phyloP scores from a whole-genome alignment of 2,113 vertebrate species.

The Phaethornis superciliosus region DNA sequence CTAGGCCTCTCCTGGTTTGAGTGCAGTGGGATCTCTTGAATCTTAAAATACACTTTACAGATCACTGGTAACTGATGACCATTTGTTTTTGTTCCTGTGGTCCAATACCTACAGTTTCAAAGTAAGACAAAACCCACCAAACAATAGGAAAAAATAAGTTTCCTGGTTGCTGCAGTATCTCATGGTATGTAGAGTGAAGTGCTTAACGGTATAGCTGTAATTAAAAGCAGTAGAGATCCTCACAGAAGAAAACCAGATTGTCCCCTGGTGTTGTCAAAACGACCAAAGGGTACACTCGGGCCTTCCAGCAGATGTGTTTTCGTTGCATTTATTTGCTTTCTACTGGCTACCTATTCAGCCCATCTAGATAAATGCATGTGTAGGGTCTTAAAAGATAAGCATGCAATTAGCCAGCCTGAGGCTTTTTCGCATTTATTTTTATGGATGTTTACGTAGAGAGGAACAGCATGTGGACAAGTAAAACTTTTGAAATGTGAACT shows the following conservation, averaged over 20 bases:
- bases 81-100: neutral
- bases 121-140: neutral
- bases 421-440: neutral
- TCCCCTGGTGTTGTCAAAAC: neutral
- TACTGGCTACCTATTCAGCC: fast-evolving
- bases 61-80: neutral
- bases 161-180: neutral
- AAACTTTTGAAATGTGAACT: neutral
- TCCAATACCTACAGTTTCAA: neutral
- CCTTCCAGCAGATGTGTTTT: neutral
- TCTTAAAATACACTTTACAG: neutral
- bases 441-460: fast-evolving
- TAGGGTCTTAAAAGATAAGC: neutral
- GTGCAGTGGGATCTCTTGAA: neutral
- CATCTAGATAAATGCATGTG: fast-evolving
- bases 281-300: neutral
- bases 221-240: neutral
- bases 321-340: neutral
- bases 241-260: neutral
- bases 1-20: neutral
- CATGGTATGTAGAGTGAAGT: neutral
- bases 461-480: neutral
- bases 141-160: neutral
- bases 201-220: neutral
- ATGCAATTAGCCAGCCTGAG: neutral